Base-by-base conservation (phyloP, 2,888 invertebrate species). In the Lasioglossum marginatum region DNA sequence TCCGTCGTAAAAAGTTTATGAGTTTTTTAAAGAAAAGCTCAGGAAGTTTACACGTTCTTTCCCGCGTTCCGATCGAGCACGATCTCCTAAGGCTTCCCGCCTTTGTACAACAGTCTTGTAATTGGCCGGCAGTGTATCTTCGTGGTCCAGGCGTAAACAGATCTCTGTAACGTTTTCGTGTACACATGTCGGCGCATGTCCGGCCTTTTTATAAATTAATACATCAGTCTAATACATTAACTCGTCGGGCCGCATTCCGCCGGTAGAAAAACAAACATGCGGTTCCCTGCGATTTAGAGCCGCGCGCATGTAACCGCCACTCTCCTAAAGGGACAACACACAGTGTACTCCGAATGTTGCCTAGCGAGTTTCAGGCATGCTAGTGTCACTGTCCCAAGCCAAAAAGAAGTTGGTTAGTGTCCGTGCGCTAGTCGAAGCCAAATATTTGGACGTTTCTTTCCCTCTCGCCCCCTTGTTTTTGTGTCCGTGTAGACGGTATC, bases 401-500 rank as follows among this genome's bases (percentile, higher is more conserved):
- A 52, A 83, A 81, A 86, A 85, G 87, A 86, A 88, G 86, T 87
- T 86, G 88, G 88, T 88, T 88, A 90, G 87, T 88, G 75, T 66
- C 86, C 66, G 78, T 34, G 48, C 81, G 78, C 79, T 88, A 78
- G 87, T 80, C 85, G 82, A 81, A 80, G 48, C 34, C 90, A 90
- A 91, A 91, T 91, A 91, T 91, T 91, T 90, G 88, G 74, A 86
- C 86, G 77, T 85, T 87, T 85, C 79, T 81, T 85, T 80, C 81
- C 83, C 80, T 77, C 82, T 82, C 72, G 73, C 71, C 66, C 34
- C 14, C 70, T 74, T 71, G 83, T 82, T 77, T 77, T 37, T 68
- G 43, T 78, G 34, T 34, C 75, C 57, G 60, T 68, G 80, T 91
- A 91, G 91, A 89, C 90, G 91, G 93, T 93, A 92, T 93, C 93